Conservation (phyloP, 2,797 vertebrate species). For the Micrastur ruficollis region DNA sequence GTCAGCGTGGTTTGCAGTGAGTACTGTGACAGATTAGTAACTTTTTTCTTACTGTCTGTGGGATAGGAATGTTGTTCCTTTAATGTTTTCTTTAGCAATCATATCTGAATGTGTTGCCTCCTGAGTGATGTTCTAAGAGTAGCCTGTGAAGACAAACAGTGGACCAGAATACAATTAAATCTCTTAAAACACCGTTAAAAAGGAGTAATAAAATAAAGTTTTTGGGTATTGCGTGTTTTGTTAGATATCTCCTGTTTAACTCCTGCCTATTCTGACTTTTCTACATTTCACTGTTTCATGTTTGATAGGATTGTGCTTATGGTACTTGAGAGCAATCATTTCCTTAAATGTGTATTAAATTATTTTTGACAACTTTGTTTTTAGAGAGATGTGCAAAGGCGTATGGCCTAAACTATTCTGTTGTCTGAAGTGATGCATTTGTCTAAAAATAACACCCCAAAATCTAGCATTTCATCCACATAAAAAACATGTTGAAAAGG, state of each 20-base stretch:
- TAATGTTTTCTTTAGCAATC: neutral
- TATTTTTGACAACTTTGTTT: conserved; percentile 17
- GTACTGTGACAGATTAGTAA: neutral
- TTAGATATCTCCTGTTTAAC: neutral
- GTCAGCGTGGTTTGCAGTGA: neutral
- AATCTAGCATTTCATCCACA: neutral
- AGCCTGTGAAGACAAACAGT: neutral
- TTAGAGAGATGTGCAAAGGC: neutral
- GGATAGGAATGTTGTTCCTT: neutral
- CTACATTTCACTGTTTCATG: neutral
- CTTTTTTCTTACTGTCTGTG: neutral
- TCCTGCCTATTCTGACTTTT: neutral
- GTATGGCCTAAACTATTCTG: neutral
- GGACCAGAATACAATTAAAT: neutral
- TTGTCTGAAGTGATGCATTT: neutral
- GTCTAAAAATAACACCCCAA: neutral
- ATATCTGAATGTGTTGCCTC: neutral
- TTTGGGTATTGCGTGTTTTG: neutral
- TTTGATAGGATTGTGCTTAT: neutral
- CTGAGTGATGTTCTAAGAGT: neutral
- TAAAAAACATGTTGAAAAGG: neutral
- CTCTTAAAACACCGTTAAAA: neutral
- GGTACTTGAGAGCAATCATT: neutral
- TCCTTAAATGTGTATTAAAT: neutral
- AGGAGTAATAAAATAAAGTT: neutral